phyloP scores from a whole-genome alignment of 1,140 invertebrate species.

The Microplitis mediator region DNA sequence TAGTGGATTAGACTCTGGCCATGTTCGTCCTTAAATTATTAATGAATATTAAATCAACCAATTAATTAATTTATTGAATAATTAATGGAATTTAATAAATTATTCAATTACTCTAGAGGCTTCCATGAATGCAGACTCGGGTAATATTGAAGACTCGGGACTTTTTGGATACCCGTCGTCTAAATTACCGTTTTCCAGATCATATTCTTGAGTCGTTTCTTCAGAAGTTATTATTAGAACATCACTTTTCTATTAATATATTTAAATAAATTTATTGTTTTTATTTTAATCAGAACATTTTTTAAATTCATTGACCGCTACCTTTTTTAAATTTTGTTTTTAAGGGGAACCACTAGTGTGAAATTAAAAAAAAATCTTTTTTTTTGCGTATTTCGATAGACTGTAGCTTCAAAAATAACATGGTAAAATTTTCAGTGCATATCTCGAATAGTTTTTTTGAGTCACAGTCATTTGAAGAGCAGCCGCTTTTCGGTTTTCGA shows the following conservation, averaged over 20 bases:
- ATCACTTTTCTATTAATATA: slow-evolving; percentile 58
- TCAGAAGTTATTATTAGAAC: slow-evolving; percentile 56
- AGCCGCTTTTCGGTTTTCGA: too few relatives aligned
- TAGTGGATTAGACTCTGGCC: slow-evolving; percentile 90
- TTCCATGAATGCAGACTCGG: slow-evolving; percentile 67
- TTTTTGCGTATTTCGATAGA: too few relatives aligned
- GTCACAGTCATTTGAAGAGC: too few relatives aligned
- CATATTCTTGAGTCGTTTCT: slow-evolving; percentile 11
- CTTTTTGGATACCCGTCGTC: slow-evolving; percentile 50
- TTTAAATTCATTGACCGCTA: background rate
- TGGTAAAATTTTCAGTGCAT: too few relatives aligned
- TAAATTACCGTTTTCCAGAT: slow-evolving; percentile 39
- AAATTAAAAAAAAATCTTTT: too few relatives aligned
- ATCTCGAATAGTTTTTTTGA: too few relatives aligned
- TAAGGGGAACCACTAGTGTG: too few relatives aligned
- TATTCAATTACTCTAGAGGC: slow-evolving; percentile 64
- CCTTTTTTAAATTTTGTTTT: too few relatives aligned
- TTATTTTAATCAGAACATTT: background rate
- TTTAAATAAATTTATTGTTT: background rate
- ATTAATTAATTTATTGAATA: background rate
- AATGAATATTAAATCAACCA: slow-evolving; percentile 14
- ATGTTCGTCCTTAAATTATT: slow-evolving; percentile 74
- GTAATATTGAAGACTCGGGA: slow-evolving; percentile 56
- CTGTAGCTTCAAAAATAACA: too few relatives aligned
- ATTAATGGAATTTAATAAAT: background rate